These are phyloP conservation scores for Athripsodes cinereus DNA, from an alignment of 2,888 invertebrate species.

Conservation along the genomic window DNA sequence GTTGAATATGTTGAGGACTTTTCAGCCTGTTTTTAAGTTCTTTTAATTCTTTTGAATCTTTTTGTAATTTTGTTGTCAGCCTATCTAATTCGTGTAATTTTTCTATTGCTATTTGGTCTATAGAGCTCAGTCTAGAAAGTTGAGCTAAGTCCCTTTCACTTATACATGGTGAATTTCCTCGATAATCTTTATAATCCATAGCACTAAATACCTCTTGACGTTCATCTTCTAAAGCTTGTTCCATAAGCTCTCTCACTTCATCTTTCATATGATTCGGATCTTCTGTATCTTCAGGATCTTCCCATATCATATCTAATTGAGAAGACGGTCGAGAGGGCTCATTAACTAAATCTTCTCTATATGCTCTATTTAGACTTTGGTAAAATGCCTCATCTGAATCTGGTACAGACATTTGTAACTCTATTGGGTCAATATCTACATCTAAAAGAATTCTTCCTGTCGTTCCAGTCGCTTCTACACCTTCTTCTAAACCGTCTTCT, in stretches of 20 bases:
- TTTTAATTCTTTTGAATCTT: constrained; percentile 72
- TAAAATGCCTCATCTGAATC: constrained; percentile 86
- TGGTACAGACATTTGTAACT: constrained; percentile 45
- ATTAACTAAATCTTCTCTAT: constrained; percentile 70
- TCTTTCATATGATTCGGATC: constrained; percentile 37
- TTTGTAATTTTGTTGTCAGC: constrained; percentile 67
- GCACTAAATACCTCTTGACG: constrained; percentile 65
- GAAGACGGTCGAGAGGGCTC: constrained; percentile 61
- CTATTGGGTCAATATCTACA: constrained; percentile 20
- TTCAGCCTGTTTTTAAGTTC: constrained; percentile 65
- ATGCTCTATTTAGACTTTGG: constrained; percentile 80
- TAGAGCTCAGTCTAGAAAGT: constrained; percentile 65
- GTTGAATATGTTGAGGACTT: constrained; percentile 53
- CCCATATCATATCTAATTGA: constrained; percentile 82
- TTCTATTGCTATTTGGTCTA: constrained; percentile 72
- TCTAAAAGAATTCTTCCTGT: constrained; percentile 34
- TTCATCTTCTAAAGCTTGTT: constrained; percentile 48
- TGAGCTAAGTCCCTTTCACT: constrained; percentile 74
- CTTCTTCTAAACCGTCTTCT: constrained; percentile 63
- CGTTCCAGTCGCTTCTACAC: constrained; percentile 47
- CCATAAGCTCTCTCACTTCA: constrained; percentile 39
- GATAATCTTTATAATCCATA: constrained; percentile 72
- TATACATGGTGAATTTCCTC: constrained; percentile 67
- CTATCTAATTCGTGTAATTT: constrained; percentile 74
- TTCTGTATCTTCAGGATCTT: constrained; percentile 71